A percentile compares a stretch with the other conserved stretches of the same genome.
Evolutionary conservation across 2,797 vertebrate genomes (phyloP).

Genomic region (Oryzias sinensis): DNA sequence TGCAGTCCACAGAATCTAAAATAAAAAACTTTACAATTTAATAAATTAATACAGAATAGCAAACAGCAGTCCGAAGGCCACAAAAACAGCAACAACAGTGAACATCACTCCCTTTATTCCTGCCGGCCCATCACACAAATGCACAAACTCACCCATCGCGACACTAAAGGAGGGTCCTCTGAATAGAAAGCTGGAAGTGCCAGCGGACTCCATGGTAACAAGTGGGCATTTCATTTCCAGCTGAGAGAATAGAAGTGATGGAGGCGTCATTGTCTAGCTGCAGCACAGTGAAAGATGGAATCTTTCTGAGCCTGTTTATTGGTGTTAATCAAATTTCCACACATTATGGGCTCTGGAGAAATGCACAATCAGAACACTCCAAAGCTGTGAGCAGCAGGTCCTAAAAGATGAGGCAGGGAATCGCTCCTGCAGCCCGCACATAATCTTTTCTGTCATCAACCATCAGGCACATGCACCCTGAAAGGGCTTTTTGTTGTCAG

Average conservation of each 20-base stretch:
- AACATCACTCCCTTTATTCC: slow-evolving; percentile 38
- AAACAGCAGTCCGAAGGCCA: slow-evolving; percentile 41
- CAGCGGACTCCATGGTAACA: slow-evolving; percentile 67
- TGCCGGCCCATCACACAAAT: slow-evolving; percentile 19
- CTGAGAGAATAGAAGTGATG: slow-evolving; percentile 25
- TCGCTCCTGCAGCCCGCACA: not conserved
- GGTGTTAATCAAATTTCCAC: not conserved
- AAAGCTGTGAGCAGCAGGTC: not conserved
- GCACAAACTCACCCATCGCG: slow-evolving; percentile 21
- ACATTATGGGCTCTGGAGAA: not conserved
- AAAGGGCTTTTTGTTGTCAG: too few relatives aligned
- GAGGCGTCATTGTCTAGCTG: slow-evolving; percentile 25
- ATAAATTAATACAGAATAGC: slow-evolving; percentile 25
- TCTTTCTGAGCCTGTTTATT: not conserved
- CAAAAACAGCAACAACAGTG: slow-evolving; percentile 46
- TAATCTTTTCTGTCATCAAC: too few relatives aligned
- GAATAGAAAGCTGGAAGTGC: slow-evolving; percentile 45
- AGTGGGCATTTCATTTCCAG: slow-evolving; percentile 54
- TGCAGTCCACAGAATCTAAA: slow-evolving; percentile 36
- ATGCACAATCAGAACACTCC: not conserved
- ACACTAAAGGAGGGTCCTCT: slow-evolving; percentile 25
- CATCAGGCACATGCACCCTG: too few relatives aligned
- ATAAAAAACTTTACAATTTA: slow-evolving; percentile 42
- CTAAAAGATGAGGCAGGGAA: not conserved
- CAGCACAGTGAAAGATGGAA: slow-evolving; percentile 11